Evolutionary conservation across 2,797 vertebrate genomes (phyloP).

Genomic region (Myotis vivesi): DNA sequence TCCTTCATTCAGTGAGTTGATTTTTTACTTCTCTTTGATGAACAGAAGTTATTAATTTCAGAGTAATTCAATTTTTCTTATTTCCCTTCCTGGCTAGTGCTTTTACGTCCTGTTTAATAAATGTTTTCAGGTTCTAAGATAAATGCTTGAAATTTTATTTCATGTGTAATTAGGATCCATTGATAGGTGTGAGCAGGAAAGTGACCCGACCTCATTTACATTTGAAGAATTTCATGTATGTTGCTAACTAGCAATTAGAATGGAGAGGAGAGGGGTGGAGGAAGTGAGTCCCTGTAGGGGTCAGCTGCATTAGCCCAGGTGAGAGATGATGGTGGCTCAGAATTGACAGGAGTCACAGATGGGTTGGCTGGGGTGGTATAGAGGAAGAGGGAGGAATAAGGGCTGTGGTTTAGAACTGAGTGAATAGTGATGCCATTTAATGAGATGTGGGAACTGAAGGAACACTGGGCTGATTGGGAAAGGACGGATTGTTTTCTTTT

Average conservation of each 20-base stretch:
- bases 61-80: background rate
- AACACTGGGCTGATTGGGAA: background rate
- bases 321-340: background rate
- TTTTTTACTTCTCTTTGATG: conserved; percentile 16
- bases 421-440: background rate
- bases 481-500: background rate
- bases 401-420: background rate
- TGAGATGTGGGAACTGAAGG: background rate
- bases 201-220: background rate
- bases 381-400: background rate
- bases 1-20: background rate
- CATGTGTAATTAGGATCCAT: background rate
- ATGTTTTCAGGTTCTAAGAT: background rate
- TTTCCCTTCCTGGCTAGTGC: background rate
- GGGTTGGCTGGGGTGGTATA: background rate
- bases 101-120: background rate
- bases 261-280: background rate
- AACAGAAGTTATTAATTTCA: background rate
- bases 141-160: background rate
- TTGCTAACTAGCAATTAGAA: too few species aligned
- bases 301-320: background rate
- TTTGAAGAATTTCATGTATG: background rate
- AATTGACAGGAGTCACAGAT: background rate
- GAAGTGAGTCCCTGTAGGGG: background rate
- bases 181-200: background rate